Evolutionary conservation across 2,888 invertebrate species (phyloP).

Genomic region (Peribatodes rhomboidaria): DNA sequence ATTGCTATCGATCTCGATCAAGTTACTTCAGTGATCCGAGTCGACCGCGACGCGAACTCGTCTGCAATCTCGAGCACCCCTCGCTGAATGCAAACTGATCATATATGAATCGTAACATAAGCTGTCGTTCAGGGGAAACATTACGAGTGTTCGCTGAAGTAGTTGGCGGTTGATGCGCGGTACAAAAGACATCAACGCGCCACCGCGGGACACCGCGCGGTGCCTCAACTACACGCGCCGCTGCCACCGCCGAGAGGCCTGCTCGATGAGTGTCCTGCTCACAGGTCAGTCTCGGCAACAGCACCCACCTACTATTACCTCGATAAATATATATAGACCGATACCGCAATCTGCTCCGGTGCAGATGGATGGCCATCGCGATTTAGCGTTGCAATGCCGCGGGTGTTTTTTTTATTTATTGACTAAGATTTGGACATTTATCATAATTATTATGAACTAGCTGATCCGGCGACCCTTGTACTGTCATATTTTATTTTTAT

Average conservation of each 20-base stretch:
- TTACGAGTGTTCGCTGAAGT: not conserved
- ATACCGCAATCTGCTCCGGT: no score
- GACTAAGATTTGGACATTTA: no score
- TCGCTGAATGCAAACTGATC: no score
- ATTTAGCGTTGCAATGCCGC: no score
- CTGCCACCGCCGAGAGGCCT: not conserved
- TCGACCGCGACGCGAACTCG: not conserved
- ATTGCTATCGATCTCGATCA: slow-evolving; percentile 4
- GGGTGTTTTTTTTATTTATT: no score
- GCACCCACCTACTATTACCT: not conserved
- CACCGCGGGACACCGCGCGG: no score
- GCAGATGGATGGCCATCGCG: no score
- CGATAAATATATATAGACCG: no score
- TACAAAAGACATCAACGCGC: slow-evolving; percentile 47
- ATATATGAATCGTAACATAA: not conserved
- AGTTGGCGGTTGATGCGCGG: not conserved
- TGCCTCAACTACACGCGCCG: no score
- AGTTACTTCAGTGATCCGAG: slow-evolving; percentile 17
- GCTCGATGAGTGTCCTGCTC: slow-evolving; percentile 4
- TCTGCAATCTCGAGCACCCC: not conserved
- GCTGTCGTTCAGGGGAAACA: not conserved
- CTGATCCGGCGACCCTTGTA: no score
- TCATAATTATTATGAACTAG: no score
- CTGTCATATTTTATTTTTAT: no score
- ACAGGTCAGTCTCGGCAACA: slow-evolving; percentile 5